Evolutionary conservation across 2,113 vertebrate species (phyloP), one percentile per base, ranked within the genome.

Genomic region (Pyxicephalus adspersus): DNA sequence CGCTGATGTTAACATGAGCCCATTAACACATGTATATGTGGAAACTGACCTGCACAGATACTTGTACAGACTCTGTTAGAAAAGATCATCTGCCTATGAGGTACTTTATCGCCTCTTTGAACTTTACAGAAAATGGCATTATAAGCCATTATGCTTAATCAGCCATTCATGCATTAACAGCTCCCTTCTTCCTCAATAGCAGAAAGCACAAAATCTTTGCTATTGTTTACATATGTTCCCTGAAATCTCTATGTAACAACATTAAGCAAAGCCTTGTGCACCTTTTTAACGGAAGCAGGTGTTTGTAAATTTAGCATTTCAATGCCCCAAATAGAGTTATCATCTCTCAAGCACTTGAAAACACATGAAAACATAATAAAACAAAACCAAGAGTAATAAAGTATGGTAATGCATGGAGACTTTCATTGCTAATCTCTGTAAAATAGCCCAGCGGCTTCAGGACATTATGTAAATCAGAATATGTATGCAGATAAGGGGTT

Each of bases 101-200:
- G 71, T 60, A 29, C 54, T 17, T 74, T 60, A 74, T 74, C 28
- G 55, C 71, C 54, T 74, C 29, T 74, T 58, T 74, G 71, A 74
- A 74, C 71, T 74, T 58, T 74, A 74, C 71, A 60, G 29, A 74
- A 45, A 45, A 60, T 60, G 71, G 71, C 71, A 58, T 8, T 73
- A 52, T 60, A 28, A 74, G 55, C 28, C 54, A 58, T 74, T 74
- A 57, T 74, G 71, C 55, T 38, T 60, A 74, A 74, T 60, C 71
- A 74, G 29, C 71, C 71, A 60, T 58, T 60, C 71, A 74, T 60
- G 54, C 29, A 74, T 38, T 74, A 58, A 58, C 71, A 74, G 58
- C 71, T 74, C 55, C 71, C 60, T 60, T 58, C 26, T 60, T 74
- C 38, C 38, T 45, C 71, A 74, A n/a, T 54, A 60, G 71, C 29